Conservation (phyloP, 2,113 vertebrate genomes). For the Tylochromis polylepis region DNA sequence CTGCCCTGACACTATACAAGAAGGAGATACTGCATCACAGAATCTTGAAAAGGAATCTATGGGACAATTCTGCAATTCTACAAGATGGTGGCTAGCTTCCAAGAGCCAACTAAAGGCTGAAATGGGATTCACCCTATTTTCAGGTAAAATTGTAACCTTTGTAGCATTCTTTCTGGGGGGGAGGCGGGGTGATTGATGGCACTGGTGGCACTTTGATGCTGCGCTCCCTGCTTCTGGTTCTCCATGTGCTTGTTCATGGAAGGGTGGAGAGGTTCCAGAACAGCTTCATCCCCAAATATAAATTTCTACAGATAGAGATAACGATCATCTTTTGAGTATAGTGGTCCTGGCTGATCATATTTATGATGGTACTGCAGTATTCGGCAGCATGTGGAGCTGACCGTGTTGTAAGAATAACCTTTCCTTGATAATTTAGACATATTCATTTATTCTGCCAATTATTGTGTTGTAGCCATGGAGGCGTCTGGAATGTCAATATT, state of each 20-base stretch:
- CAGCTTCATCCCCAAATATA: neutral
- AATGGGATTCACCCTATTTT: no score
- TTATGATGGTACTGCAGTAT: neutral
- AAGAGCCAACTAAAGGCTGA: no score
- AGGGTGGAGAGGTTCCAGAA: neutral
- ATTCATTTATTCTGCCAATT: constrained; percentile 51
- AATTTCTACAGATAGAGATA: neutral
- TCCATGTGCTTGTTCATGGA: neutral
- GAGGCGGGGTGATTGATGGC: no score
- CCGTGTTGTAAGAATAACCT: constrained; percentile 3
- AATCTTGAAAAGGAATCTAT: no score
- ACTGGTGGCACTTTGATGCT: neutral
- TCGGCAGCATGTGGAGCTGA: neutral
- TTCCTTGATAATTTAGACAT: constrained; percentile 26
- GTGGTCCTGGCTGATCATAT: neutral
- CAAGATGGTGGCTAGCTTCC: no score
- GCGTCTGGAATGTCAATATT: constrained; percentile 25
- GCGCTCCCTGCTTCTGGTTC: neutral
- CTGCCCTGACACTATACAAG: no score
- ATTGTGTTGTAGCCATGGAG: constrained; percentile 3
- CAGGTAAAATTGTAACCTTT: no score
- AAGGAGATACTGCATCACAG: no score
- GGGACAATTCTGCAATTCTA: no score
- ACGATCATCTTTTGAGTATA: neutral
- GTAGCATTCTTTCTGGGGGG: no score